Evolutionary conservation across 1,140 invertebrate species (phyloP).

Genomic region (Bombus vancouverensis): DNA sequence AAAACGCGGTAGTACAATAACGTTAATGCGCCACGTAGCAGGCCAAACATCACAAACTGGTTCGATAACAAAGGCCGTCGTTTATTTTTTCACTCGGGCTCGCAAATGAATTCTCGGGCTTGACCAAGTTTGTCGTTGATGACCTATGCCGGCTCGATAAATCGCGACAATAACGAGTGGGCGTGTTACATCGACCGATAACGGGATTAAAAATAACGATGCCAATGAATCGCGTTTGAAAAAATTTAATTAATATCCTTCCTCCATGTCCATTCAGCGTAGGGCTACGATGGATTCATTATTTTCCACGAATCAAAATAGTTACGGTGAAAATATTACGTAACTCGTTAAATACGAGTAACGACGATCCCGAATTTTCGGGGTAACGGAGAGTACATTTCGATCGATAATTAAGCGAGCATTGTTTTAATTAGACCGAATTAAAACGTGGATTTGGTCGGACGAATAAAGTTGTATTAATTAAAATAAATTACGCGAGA

Average conservation of each 20-base stretch:
- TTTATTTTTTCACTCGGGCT: not conserved
- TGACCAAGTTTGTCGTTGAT: conserved; percentile 30
- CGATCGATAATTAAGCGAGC: not conserved
- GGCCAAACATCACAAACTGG: conserved; percentile 20
- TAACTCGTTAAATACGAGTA: not conserved
- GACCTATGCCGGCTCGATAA: not conserved
- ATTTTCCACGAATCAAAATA: not conserved
- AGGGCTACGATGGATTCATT: not conserved
- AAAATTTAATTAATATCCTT: conserved; percentile 31
- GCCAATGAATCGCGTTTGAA: conserved; percentile 9
- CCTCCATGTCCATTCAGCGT: not conserved
- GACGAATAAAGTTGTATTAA: not conserved
- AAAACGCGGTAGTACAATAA: not conserved
- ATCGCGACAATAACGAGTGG: conserved; percentile 18
- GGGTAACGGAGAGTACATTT: not conserved
- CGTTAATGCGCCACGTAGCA: not conserved
- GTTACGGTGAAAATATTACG: not conserved
- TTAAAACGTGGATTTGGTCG: not conserved
- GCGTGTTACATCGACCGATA: not conserved
- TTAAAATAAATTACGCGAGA: not conserved
- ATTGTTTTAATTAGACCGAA: conserved; percentile 9
- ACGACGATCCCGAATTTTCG: not conserved
- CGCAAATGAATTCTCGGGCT: conserved; percentile 25
- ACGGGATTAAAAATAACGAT: conserved; percentile 37
- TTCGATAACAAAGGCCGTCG: not conserved